Evolutionary conservation across 2,888 invertebrate species (phyloP).

Genomic region (Protonemura montana): DNA sequence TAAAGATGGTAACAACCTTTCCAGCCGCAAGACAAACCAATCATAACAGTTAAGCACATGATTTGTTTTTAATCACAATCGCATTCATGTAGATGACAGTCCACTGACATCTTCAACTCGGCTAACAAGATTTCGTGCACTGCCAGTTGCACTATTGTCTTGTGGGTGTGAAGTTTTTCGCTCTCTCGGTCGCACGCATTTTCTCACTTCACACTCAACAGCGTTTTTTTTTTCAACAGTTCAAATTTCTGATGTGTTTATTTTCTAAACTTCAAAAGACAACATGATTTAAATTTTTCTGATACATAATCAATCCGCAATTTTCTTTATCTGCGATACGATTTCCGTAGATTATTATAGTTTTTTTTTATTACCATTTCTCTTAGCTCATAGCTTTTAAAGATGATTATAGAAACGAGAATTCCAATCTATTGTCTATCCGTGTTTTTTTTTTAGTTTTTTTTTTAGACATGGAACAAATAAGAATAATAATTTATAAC

Average conservation of each 20-base stretch:
- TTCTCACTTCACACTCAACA: neutral
- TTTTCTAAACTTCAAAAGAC: conserved; percentile 14
- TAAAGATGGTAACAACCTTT: neutral
- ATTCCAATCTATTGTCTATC: neutral
- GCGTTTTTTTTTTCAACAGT: neutral
- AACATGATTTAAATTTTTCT: conserved; percentile 21
- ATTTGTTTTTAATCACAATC: conserved; percentile 37
- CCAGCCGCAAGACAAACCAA: conserved; percentile 26
- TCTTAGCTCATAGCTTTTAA: neutral
- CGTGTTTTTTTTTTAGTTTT: neutral
- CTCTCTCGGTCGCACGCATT: neutral
- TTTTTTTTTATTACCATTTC: neutral
- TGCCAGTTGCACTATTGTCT: neutral
- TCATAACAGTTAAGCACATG: conserved; percentile 23
- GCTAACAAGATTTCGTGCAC: neutral
- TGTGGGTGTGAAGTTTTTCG: neutral
- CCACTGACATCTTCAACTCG: neutral
- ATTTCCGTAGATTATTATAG: neutral
- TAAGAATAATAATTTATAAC: conserved; percentile 12
- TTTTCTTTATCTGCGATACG: neutral
- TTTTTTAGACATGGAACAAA: neutral
- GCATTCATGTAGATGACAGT: neutral
- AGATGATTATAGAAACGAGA: neutral
- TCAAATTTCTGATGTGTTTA: neutral
- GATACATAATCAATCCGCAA: conserved; percentile 1